Conservation (phyloP, 2,113 vertebrate genomes). For the Picathartes gymnocephalus region DNA sequence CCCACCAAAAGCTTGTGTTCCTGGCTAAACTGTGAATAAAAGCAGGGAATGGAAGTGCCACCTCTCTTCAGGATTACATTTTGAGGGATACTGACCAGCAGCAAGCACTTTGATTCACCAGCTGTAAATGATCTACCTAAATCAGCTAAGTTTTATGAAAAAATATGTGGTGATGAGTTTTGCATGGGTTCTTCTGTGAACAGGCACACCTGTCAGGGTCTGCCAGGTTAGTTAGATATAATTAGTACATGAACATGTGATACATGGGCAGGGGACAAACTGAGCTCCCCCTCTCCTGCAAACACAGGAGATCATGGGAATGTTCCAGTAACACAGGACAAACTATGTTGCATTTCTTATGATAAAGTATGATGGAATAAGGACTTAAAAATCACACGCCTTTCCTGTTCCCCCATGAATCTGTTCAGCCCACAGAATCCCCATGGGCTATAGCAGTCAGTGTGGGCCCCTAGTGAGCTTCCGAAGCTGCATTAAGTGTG, state of each 20-base stretch:
- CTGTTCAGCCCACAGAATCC: neutral
- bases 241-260: neutral
- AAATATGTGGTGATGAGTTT: rapidly evolving
- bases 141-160: neutral
- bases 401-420: neutral
- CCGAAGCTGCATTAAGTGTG: neutral
- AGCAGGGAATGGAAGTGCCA: neutral
- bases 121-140: neutral
- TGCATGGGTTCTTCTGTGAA: neutral
- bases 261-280: neutral
- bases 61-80: neutral
- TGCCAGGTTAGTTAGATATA: neutral
- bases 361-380: neutral
- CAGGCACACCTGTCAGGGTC: neutral
- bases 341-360: neutral
- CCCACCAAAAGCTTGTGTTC: neutral
- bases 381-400: neutral
- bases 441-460: neutral
- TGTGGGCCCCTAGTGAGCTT: neutral
- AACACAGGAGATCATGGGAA: neutral
- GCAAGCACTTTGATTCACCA: neutral
- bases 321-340: neutral
- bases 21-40: neutral
- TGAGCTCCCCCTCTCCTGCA: neutral
- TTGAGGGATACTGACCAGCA: neutral